Conservation (phyloP, 2,113 vertebrate species). For the Hemicordylus capensis region DNA sequence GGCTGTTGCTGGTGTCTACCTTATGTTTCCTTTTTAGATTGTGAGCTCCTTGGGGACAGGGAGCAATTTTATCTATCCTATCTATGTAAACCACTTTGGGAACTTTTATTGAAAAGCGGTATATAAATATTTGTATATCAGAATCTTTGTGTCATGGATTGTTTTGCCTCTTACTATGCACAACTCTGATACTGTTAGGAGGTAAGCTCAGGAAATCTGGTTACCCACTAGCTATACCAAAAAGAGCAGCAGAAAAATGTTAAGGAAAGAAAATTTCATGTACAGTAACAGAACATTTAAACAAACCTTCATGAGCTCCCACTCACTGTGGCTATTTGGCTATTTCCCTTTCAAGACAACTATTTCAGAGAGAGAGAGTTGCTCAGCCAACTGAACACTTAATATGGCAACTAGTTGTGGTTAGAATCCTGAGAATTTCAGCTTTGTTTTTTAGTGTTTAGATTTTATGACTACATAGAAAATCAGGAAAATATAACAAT, state of each 20-base stretch:
- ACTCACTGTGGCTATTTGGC: background rate
- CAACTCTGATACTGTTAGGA: background rate
- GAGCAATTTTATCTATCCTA: no score
- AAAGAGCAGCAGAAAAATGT: background rate
- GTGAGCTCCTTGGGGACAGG: no score
- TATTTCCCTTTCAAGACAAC: background rate
- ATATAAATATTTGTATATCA: no score
- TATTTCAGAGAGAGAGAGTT: background rate
- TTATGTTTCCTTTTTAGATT: no score
- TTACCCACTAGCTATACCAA: background rate
- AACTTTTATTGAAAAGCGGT: no score
- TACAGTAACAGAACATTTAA: background rate
- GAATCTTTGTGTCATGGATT: background rate
- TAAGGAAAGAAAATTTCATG: background rate
- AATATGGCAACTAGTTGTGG: background rate
- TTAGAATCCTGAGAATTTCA: background rate
- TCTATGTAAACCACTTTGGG: no score
- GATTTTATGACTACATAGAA: background rate
- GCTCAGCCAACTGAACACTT: background rate
- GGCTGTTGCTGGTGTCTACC: no score
- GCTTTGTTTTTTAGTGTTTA: background rate
- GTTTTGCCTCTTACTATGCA: background rate
- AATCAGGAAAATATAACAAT: background rate
- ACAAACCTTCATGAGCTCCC: background rate
- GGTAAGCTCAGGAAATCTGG: background rate